These are phyloP conservation scores for Lasioglossum albipes DNA, from an alignment of 1,140 invertebrate genomes.

Conservation along the genomic window DNA sequence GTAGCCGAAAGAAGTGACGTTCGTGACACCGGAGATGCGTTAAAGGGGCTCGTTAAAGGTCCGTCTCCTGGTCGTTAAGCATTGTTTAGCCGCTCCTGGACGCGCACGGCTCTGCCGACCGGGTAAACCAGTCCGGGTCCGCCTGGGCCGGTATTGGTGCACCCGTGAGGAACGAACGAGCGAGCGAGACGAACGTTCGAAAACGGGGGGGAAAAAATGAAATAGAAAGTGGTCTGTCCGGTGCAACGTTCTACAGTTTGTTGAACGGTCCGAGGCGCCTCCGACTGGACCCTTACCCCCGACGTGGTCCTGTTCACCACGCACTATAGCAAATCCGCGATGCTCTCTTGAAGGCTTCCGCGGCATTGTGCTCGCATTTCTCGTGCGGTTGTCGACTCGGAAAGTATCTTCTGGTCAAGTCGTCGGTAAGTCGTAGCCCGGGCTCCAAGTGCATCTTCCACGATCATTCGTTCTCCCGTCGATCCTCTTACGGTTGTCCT, in stretches of 20 bases:
- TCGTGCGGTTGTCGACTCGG: constrained; percentile 81
- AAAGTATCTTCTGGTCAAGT: constrained; percentile 77
- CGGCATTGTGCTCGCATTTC: constrained; percentile 78
- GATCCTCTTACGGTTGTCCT: not conserved
- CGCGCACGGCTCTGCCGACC: constrained; percentile 60
- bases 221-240: constrained; percentile 79
- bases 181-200: constrained; percentile 23
- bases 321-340: constrained; percentile 58
- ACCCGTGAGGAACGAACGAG: not conserved
- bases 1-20: constrained; percentile 33
- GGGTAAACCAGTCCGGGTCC: constrained; percentile 65
- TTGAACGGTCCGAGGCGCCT: constrained; percentile 70
- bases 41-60: constrained; percentile 63
- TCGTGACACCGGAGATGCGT: constrained; percentile 43
- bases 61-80: constrained; percentile 52
- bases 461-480: not conserved
- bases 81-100: constrained; percentile 64
- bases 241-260: constrained; percentile 75
- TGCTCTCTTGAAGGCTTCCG: constrained; percentile 71
- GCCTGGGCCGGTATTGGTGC: constrained; percentile 11
- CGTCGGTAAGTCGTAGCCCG: constrained; percentile 72
- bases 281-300: constrained; percentile 61
- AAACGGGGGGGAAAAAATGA: constrained; percentile 68
- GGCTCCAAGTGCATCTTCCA: not conserved
- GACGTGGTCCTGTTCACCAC: constrained; percentile 71